Base-by-base conservation (phyloP, 92 coral and sea anemone genomes). In the Plumapathes pennacea region DNA sequence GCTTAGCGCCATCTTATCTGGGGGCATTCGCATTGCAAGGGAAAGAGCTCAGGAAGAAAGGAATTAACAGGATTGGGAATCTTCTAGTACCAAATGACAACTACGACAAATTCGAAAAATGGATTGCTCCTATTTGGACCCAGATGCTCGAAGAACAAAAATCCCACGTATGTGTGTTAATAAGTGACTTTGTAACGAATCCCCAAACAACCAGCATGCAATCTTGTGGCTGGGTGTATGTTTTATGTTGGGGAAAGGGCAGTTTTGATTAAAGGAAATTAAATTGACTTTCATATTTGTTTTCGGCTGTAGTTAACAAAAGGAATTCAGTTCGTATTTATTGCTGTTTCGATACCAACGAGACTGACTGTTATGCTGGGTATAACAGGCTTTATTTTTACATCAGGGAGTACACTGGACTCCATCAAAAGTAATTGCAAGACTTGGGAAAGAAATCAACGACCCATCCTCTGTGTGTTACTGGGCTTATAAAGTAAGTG, bases 401-500 rank as follows among this genome's bases (percentile, higher is more conserved):
- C n/a, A n/a, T 5, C 36, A 90, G 97, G 87, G 84, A 42, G 54
- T 71, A 20, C 83, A 76, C 46, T 91, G 97, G 97, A 91, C 97
- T 27, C 97, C 97, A n/a, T 91, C 97, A 15, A 83, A 91, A 43
- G 38, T 91, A 8, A 88, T 91, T 53, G 73, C 81, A 40, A 62
- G 91, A 26, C 86, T 91, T 44, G 97, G 97, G 10, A 89, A 83
- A 62, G 97, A 91, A 83, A 91, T 91, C 25, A 56, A 91, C 63
- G 69, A 91, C 54, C 89, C 97, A 1, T 95, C 87, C 30, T 91
- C 97, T 28, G 97, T 91, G 49, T 88, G 84, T 29, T 91, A 87
- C 46, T 91, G 97, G 97, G 95, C 96, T 13, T 85, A 88, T 56
- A 91, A 91, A 92, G 97, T 91, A 61, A 68, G 45, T 10, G n/a